phyloP scores from a whole-genome alignment of 2,113 vertebrate species.

The Hypomesus transpacificus region DNA sequence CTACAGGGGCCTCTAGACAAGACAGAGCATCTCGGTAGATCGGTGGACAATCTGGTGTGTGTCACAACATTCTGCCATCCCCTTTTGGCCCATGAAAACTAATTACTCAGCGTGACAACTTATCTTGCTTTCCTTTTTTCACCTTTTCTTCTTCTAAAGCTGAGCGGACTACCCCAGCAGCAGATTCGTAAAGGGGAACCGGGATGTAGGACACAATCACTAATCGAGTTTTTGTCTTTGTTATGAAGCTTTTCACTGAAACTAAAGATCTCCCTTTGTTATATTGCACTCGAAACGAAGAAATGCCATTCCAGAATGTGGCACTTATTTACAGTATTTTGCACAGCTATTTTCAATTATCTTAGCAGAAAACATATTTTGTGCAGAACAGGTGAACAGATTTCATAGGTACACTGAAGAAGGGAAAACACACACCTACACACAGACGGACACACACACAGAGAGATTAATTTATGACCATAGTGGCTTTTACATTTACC shows the following conservation, averaged over 20 bases:
- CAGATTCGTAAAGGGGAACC: neutral
- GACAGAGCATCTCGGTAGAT: conserved; percentile 43
- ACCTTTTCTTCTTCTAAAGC: neutral
- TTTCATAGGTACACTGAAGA: neutral
- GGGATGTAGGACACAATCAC: neutral
- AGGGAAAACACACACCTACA: neutral
- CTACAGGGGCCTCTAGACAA: conserved; percentile 27
- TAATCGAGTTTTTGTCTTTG: conserved; percentile 17
- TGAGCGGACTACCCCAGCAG: neutral
- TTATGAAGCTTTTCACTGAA: neutral
- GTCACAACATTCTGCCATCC: conserved; percentile 43
- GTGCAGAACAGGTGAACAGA: too few relatives aligned
- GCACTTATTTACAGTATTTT: too few relatives aligned
- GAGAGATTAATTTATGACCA: neutral
- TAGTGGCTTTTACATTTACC: neutral
- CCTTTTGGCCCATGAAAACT: conserved; percentile 42
- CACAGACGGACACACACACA: neutral
- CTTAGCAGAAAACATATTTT: too few relatives aligned
- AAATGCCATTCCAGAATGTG: too few relatives aligned
- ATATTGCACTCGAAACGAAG: too few relatives aligned
- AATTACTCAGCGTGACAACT: conserved; percentile 49
- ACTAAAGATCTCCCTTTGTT: neutral
- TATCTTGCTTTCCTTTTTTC: conserved; percentile 17
- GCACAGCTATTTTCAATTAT: too few relatives aligned
- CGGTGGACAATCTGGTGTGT: conserved; percentile 41